Conservation (phyloP, 2,888 invertebrate species). For the Magallana nippona region DNA sequence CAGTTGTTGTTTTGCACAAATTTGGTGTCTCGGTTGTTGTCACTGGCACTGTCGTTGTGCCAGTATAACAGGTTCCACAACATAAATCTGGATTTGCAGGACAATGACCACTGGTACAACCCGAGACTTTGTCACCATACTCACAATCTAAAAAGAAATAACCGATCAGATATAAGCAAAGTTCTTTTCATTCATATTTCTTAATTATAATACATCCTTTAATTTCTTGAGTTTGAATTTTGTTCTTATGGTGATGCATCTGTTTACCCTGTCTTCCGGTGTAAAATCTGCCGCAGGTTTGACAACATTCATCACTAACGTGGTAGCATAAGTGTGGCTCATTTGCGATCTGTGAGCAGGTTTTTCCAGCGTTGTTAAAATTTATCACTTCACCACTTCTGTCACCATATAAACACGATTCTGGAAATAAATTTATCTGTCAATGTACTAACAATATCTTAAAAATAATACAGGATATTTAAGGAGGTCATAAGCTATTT, state of each 20-base stretch:
- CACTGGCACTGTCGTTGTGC: slow-evolving; percentile 39
- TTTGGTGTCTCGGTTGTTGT: slow-evolving; percentile 39
- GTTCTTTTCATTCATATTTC: background rate
- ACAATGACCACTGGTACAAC: slow-evolving; percentile 54
- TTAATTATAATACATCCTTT: background rate
- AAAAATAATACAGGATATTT: too few relatives aligned
- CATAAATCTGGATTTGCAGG: slow-evolving; percentile 38
- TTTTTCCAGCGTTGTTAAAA: slow-evolving; percentile 46
- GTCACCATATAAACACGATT: slow-evolving; percentile 65
- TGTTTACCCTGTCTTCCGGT: slow-evolving; percentile 53
- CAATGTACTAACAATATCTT: too few relatives aligned
- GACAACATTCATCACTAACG: slow-evolving; percentile 60
- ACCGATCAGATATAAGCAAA: background rate
- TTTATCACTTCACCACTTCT: slow-evolving; percentile 54
- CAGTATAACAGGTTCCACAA: slow-evolving; percentile 54
- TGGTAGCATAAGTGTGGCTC: slow-evolving; percentile 58
- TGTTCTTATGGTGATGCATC: too few relatives aligned
- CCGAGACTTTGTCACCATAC: slow-evolving; percentile 61
- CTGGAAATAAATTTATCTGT: too few relatives aligned
- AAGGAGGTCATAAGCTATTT: too few relatives aligned
- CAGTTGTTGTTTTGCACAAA: slow-evolving; percentile 37
- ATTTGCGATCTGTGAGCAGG: slow-evolving; percentile 52
- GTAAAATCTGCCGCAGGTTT: slow-evolving; percentile 56
- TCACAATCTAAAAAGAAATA: slow-evolving; percentile 57
- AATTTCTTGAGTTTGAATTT: too few relatives aligned